Evolutionary conservation across 2,888 invertebrate species (phyloP).

Genomic region (Gymnoscelis rufifasciata): DNA sequence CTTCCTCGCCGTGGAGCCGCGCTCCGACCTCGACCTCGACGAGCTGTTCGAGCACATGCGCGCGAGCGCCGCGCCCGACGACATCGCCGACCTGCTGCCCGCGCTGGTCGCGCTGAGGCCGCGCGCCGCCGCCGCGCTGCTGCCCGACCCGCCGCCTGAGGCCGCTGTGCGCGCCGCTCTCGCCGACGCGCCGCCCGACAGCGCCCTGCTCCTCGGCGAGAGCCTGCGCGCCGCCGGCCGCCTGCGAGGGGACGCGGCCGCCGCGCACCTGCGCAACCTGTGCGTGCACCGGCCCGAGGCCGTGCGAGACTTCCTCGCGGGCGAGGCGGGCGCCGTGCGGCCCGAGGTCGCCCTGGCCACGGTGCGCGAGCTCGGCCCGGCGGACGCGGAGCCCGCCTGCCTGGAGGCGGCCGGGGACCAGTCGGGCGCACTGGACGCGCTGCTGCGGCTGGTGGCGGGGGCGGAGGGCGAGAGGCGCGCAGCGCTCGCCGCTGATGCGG

Average conservation of each 20-base stretch:
- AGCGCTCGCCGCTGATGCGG: slow-evolving; percentile 40
- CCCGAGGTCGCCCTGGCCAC: slow-evolving; percentile 62
- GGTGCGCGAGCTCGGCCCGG: slow-evolving; percentile 47
- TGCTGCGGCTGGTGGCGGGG: slow-evolving; percentile 40
- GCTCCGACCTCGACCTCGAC: slow-evolving; percentile 51
- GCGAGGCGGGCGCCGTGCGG: slow-evolving; percentile 52
- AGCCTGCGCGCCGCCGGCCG: slow-evolving; percentile 35
- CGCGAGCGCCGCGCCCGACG: slow-evolving; percentile 31
- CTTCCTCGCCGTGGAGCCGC: slow-evolving; percentile 47
- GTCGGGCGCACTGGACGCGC: slow-evolving; percentile 53
- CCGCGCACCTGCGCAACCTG: slow-evolving; percentile 49
- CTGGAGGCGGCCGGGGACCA: slow-evolving; percentile 66
- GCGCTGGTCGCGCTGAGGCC: slow-evolving; percentile 48
- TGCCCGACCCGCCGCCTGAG: slow-evolving; percentile 36
- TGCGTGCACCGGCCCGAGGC: slow-evolving; percentile 44
- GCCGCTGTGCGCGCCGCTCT: no score
- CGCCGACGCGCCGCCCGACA: slow-evolving; percentile 42
- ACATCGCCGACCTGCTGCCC: slow-evolving; percentile 30
- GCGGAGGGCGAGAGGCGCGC: slow-evolving; percentile 28
- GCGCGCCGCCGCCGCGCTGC: slow-evolving; percentile 52
- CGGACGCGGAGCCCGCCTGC: slow-evolving; percentile 58
- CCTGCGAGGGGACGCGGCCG: slow-evolving; percentile 48
- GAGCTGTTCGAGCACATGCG: slow-evolving; percentile 61
- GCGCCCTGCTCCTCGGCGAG: slow-evolving; percentile 42
- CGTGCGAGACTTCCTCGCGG: slow-evolving; percentile 49